Evolutionary conservation across 2,113 vertebrate species (phyloP), one percentile per base, ranked within the genome.

Genomic region (Xyliphius kryptos): DNA sequence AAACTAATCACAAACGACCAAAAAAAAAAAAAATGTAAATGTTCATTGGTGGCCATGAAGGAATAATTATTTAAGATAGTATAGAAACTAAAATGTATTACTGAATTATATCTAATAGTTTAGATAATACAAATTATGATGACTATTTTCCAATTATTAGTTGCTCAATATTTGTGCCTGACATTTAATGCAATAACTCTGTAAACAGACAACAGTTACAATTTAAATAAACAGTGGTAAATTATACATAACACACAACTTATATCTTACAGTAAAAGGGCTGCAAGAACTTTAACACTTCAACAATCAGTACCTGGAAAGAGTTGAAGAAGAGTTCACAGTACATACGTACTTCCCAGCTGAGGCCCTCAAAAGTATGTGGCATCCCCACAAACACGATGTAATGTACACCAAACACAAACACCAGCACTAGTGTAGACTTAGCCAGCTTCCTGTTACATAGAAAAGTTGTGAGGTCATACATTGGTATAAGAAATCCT

Each of bases 311-410:
- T 73, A 93, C 92, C 92, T 95, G 92, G 66, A 95, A 94, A 1
- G 92, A 93, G 75, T 93, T 95, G 82, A 94, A 91, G 80, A 95
- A 95, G 17, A 95, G 88, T 67, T 95, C 92, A 54, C 80, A 92
- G 83, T 94, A 91, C 92, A 95, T 94, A 54, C 91, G 87, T 50
- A 91, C 77, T 77, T 95, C 88, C 92, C 92, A 95, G 54, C 83
- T 87, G 0, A 80, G 61, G 0, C 91, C 90, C 0, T 82, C 68
- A 56, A 88, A 87, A 0, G 89, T 89, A 64, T 91, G 89, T 0
- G 90, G 91, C 81, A 93, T 84, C 50, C 90, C 91, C 9, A 92
- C 83, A 52, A 95, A 94, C 70, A 94, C 76, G 2, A 93, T 87
- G 76, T 94, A 95, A 66, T 95, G 91, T 38, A 93, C 87, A 0